Conservation (phyloP, 2,888 invertebrate species). For the Yponomeuta cagnagella region DNA sequence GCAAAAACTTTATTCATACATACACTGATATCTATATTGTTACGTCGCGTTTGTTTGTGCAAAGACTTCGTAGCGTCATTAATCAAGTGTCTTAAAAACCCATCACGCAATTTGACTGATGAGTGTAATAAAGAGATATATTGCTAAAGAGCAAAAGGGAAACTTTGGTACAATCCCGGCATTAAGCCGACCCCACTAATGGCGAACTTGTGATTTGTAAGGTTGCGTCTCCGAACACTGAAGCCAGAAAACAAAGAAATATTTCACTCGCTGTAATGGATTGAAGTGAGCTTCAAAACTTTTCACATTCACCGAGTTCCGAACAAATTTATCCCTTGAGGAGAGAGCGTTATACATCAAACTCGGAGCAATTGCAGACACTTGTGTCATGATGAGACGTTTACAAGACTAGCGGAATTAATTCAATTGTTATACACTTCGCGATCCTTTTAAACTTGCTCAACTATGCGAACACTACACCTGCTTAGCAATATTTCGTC, state of each 20-base stretch:
- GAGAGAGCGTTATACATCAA: constrained; percentile 51
- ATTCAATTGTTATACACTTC: constrained; percentile 24
- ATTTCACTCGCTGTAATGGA: constrained; percentile 74
- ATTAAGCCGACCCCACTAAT: constrained; percentile 33
- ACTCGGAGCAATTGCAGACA: constrained; percentile 69
- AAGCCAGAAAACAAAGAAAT: constrained; percentile 73
- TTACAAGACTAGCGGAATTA: constrained; percentile 51
- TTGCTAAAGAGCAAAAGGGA: constrained; percentile 19
- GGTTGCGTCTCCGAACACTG: constrained; percentile 33
- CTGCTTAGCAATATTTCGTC: background rate
- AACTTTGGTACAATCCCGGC: constrained; percentile 21
- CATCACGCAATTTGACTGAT: constrained; percentile 33
- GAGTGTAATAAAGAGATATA: constrained; percentile 33
- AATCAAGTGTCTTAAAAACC: constrained; percentile 36
- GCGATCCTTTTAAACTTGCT: background rate
- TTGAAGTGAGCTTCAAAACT: constrained; percentile 73
- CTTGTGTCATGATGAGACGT: constrained; percentile 61
- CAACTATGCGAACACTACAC: background rate
- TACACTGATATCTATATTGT: background rate
- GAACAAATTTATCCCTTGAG: constrained; percentile 73
- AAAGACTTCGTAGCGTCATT: constrained; percentile 23
- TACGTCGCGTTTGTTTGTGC: constrained; percentile 2
- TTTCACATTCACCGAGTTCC: constrained; percentile 73
- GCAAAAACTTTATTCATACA: background rate
- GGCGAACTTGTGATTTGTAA: constrained; percentile 60